phyloP scores from a whole-genome alignment of 2,797 vertebrate genomes.

The Hippopotamyrus pictus region DNA sequence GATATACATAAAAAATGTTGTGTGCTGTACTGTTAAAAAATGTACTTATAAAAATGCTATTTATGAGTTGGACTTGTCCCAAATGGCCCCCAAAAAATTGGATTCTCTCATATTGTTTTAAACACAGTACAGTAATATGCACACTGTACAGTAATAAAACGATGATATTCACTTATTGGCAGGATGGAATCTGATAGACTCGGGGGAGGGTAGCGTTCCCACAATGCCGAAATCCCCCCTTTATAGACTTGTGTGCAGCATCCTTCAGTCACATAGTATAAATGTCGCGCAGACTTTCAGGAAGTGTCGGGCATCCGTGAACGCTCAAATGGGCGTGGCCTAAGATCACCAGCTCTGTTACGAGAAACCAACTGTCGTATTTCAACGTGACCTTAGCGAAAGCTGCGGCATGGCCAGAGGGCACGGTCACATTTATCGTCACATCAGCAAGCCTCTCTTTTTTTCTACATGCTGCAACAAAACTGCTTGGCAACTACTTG shows the following conservation, averaged over 20 bases:
- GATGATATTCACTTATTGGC: constrained; percentile 5
- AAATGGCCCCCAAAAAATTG: background rate
- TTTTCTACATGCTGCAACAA: constrained; percentile 19
- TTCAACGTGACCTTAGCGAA: constrained; percentile 47
- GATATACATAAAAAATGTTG: background rate
- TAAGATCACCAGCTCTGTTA: constrained; percentile 31
- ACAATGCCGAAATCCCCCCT: background rate
- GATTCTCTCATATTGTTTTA: background rate
- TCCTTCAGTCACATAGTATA: constrained; percentile 3
- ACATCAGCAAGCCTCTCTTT: constrained; percentile 41
- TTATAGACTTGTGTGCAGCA: background rate
- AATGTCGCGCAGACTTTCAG: background rate
- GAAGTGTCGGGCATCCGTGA: background rate
- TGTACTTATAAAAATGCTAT: background rate
- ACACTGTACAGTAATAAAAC: background rate
- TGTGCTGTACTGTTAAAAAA: background rate
- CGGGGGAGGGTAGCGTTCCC: background rate
- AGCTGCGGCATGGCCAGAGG: constrained; percentile 47
- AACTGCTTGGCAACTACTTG: background rate
- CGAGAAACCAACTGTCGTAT: constrained; percentile 46
- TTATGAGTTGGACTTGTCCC: background rate
- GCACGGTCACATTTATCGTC: constrained; percentile 16
- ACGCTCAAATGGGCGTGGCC: background rate
- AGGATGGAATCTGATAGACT: constrained; percentile 1
- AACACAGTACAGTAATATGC: background rate